Evolutionary conservation across 2,113 vertebrate genomes (phyloP), one percentile per base, ranked within the genome.

Genomic region (Morone saxatilis): DNA sequence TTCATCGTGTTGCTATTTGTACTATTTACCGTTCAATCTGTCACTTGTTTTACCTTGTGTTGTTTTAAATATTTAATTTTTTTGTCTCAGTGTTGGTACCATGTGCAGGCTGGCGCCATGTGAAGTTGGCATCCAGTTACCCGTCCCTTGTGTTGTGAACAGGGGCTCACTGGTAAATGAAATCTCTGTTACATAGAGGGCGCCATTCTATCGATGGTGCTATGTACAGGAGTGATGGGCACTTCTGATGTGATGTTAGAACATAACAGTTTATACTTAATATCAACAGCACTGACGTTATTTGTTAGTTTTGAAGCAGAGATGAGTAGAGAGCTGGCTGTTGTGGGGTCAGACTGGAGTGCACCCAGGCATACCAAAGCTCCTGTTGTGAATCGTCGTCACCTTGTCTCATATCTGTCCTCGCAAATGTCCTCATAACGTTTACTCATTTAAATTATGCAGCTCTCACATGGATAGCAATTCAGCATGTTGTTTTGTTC

Each of bases 1-100:
- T 71, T 76, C 84, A 83, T 87, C 95, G 94, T 96, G 95, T 96
- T 95, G 94, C 94, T 97, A 95, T 96, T 96, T 97, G 96, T 97
- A 96, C 95, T 95, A 91, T 95, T 96, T 92, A 71, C 83, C 73
- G 78, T 91, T 79, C 91, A 93, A 92, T 96, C 96, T 95, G 69
- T 90, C 83, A 74, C 53, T 76, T 76, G 94, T 96, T 96, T 95
- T 94, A 95, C 91, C 86, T 96, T 95, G 95, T 96, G 95, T 95
- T 94, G 95, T 87, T 81, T 85, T 83, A 41, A 75, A 80, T 90
- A 65, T 84, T 90, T 78, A 83, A 65, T 59, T 87, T 88, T 31
- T 83, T 66, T 67, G 86, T 89, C 76, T 86, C 75, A 60, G 73
- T 89, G 85, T 88, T 73, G 89, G 92, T 92, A 86, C 83, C 78